Conservation (phyloP, 2,888 invertebrate genomes). For the Acanthoscelides obtectus region DNA sequence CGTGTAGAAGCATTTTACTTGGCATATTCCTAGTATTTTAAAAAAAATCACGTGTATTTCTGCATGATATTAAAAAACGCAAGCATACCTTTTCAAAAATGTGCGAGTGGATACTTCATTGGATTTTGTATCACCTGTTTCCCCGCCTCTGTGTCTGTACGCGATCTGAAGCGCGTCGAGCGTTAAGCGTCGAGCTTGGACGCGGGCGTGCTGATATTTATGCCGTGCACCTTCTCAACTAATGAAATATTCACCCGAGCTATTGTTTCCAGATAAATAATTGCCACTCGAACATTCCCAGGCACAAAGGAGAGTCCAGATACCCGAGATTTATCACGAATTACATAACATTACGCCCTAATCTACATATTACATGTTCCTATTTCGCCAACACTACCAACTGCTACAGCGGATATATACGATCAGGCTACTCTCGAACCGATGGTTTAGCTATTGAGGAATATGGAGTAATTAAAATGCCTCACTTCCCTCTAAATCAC, state of each 20-base stretch:
- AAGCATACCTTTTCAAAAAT: too few species aligned
- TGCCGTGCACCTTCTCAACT: slow-evolving; percentile 29
- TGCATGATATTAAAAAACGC: too few species aligned
- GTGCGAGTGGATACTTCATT: too few species aligned
- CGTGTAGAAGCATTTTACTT: too few species aligned
- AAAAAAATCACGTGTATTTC: too few species aligned
- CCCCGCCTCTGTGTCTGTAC: background rate
- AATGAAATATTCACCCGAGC: slow-evolving; percentile 34
- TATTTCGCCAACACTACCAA: background rate
- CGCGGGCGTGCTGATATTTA: slow-evolving; percentile 24
- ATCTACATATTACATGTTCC: slow-evolving; percentile 26
- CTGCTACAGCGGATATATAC: background rate
- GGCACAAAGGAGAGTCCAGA: slow-evolving; percentile 32
- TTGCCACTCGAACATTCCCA: slow-evolving; percentile 35
- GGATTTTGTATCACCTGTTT: too few species aligned
- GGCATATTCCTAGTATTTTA: too few species aligned
- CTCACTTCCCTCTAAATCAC: background rate
- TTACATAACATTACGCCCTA: slow-evolving; percentile 30
- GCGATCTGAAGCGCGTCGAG: background rate
- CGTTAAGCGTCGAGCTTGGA: background rate
- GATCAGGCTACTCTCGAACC: background rate
- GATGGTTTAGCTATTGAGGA: background rate
- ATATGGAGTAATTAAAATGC: background rate
- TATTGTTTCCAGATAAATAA: slow-evolving; percentile 36
- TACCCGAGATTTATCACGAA: slow-evolving; percentile 33